Evolutionary conservation across 2,888 invertebrate genomes (phyloP).

Genomic region (Drosophila suboccidentalis): DNA sequence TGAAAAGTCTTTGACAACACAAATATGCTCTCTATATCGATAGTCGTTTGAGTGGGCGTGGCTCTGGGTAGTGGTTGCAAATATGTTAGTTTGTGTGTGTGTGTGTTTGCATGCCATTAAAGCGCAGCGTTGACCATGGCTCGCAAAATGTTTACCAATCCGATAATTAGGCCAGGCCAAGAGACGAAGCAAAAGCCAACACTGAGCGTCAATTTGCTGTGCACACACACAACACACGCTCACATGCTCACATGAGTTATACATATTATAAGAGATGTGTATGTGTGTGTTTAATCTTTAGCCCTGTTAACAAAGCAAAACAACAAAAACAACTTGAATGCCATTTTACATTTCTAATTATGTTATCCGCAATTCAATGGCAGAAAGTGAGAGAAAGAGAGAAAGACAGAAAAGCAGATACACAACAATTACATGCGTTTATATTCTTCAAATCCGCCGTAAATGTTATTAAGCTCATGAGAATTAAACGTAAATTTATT

Average conservation of each 20-base stretch:
- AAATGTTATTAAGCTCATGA: constrained; percentile 79
- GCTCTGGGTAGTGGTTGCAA: constrained; percentile 18
- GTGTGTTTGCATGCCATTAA: constrained; percentile 64
- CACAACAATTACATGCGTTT: constrained; percentile 66
- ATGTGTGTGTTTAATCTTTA: constrained; percentile 12
- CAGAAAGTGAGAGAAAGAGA: not conserved
- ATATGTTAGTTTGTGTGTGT: constrained; percentile 2
- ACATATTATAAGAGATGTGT: not conserved
- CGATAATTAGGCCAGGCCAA: constrained; percentile 68
- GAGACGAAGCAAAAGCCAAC: constrained; percentile 43
- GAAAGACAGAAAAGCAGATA: not conserved
- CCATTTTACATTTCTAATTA: constrained; percentile 66
- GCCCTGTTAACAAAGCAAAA: constrained; percentile 15
- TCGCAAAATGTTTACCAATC: constrained; percentile 59
- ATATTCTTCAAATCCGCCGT: constrained; percentile 75
- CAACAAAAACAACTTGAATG: constrained; percentile 40
- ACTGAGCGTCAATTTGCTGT: constrained; percentile 61
- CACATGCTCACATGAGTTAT: constrained; percentile 11
- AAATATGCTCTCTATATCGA: constrained; percentile 13
- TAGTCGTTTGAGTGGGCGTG: not conserved
- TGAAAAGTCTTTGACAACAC: constrained; percentile 39
- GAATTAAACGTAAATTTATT: constrained; percentile 75
- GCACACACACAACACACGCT: constrained; percentile 41
- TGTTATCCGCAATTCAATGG: constrained; percentile 29
- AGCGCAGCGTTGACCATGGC: constrained; percentile 45